Base-by-base conservation (phyloP, 2,113 vertebrate genomes). In the Gavia stellata region DNA sequence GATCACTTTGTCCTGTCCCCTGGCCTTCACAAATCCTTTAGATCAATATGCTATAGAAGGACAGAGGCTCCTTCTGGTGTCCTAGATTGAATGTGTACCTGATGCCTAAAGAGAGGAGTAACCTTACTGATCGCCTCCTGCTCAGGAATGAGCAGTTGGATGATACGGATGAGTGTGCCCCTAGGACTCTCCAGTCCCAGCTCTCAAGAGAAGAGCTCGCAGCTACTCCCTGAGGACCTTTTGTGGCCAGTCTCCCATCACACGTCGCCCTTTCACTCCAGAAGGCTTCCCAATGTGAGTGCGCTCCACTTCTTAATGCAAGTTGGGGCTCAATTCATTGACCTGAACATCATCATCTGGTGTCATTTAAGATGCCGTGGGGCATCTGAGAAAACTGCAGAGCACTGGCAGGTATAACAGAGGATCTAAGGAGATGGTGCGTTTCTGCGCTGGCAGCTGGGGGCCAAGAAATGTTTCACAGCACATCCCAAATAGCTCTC, bases 131-230 rank as follows among this genome's bases (percentile, higher is more conserved):
- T 55, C 24, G 6, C n/a, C 21, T 42, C 33, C 55, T 38, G 42
- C 25, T 73, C 40, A 49, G 49, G 61, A 52, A 23, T 14, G 40
- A 81, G 45, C 55, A 61, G 38, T 47, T 59, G 59, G 63, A 18
- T 56, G 18, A 10, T 21, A 55, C 0, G 2, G 19, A 7, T 1
- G 0, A 13, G 28, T 16, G 13, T 59, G 44, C 21, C 33, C 17
- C 33, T 4, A 25, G 24, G 36, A 36, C 25, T 79, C 28, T 45
- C 36, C 70, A 65, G 42, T 33, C 53, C 61, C 47, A 71, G 31
- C 25, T 56, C 45, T 55, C 33, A 31, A 24, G 10, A 81, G 23
- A 75, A 36, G 49, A 58, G 19, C 80, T 59, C 1, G 0, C 26
- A 49, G 31, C 66, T 71, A 13, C 59, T 42, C 23, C 9, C 34